Conservation (phyloP, 1,140 invertebrate species). For the Pararge aegeria region DNA sequence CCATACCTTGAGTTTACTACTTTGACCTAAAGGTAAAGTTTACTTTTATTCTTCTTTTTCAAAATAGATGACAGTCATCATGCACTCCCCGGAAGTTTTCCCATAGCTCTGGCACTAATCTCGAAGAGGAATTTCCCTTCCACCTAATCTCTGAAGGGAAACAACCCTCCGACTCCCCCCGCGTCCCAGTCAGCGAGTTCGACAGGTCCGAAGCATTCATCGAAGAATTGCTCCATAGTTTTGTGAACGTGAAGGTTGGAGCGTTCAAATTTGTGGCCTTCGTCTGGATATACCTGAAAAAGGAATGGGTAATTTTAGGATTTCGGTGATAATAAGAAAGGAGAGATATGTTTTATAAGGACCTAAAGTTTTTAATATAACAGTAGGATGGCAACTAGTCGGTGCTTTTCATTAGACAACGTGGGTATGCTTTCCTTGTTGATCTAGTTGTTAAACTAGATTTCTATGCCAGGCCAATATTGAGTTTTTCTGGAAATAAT, state of each 20-base stretch:
- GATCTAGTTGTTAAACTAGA: no score
- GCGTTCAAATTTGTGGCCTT: slow-evolving; percentile 86
- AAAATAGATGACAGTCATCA: background rate
- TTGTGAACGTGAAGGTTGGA: slow-evolving; percentile 88
- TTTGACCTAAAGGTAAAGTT: background rate
- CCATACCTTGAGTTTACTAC: no score
- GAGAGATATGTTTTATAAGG: no score
- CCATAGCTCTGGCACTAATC: slow-evolving; percentile 40
- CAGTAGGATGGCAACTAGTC: no score
- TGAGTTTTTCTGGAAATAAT: no score
- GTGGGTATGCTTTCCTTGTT: no score
- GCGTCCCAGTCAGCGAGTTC: slow-evolving; percentile 86
- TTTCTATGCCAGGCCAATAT: no score
- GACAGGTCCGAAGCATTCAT: slow-evolving; percentile 88
- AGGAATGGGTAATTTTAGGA: background rate
- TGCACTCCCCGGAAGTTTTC: background rate
- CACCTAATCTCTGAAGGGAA: slow-evolving; percentile 76
- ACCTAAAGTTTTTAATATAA: no score
- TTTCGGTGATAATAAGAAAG: background rate
- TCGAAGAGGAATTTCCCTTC: no score
- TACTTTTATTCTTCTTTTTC: background rate
- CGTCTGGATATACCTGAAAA: slow-evolving; percentile 92
- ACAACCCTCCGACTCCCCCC: slow-evolving; percentile 65
- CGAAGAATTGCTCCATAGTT: slow-evolving; percentile 91
- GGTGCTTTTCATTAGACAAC: no score